Conservation (phyloP, 2,797 vertebrate genomes). For the Lithobates sylvaticus region DNA sequence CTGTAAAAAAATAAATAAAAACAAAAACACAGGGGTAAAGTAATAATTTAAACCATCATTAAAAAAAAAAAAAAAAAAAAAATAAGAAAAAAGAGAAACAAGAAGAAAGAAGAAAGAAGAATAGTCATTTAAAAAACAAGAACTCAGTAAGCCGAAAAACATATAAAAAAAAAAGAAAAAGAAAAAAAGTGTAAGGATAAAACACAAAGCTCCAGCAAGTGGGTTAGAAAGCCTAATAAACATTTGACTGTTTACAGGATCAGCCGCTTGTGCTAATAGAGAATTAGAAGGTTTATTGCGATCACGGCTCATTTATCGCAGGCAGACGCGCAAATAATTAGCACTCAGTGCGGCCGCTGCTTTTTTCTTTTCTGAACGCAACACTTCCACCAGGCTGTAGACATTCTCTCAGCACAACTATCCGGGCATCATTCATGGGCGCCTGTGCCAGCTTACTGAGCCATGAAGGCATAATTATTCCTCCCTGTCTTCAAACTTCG, state of each 20-base stretch:
- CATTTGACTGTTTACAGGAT: constrained; percentile 11
- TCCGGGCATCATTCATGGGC: constrained; percentile 42
- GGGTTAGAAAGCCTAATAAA: constrained; percentile 2
- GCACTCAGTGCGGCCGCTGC: constrained; percentile 29
- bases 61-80: neutral
- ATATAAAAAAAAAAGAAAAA: neutral
- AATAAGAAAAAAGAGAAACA: neutral
- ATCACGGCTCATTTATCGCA: constrained; percentile 52
- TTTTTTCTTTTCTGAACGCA: constrained; percentile 8
- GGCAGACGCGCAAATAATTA: constrained; percentile 7
- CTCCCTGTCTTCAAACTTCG: constrained; percentile 19
- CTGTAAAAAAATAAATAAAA: constrained; percentile 70
- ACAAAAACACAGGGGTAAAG: neutral
- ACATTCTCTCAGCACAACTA: constrained; percentile 51
- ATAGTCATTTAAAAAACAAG: neutral
- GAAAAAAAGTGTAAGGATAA: too few species aligned
- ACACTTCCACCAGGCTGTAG: constrained; percentile 31
- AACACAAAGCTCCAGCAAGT: neutral
- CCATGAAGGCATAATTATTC: constrained; percentile 52
- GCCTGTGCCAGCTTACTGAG: constrained; percentile 46
- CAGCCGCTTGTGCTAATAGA: constrained; percentile 52
- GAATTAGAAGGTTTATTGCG: constrained; percentile 48
- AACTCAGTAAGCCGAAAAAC: neutral
- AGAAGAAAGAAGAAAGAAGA: neutral
- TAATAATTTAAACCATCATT: neutral